These are phyloP conservation scores for Cyprinodon variegatus DNA, from an alignment of 2,113 vertebrate species.

Conservation along the genomic window DNA sequence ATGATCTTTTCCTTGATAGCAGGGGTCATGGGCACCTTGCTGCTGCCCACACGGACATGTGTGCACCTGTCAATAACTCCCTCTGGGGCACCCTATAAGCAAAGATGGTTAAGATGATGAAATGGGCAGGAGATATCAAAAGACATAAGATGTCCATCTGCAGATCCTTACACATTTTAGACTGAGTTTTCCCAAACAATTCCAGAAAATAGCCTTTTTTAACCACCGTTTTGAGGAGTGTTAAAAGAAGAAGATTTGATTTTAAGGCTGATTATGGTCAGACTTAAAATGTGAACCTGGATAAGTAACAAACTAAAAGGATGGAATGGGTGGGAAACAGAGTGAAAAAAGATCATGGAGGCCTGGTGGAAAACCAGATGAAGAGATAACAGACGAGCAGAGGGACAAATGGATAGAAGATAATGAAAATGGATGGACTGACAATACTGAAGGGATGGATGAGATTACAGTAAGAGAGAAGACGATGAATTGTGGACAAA, in stretches of 20 bases:
- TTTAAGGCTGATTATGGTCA: neutral
- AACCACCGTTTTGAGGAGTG: neutral
- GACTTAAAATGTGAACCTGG: neutral
- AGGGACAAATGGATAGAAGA: no score
- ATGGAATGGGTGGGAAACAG: neutral
- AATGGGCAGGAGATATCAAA: neutral
- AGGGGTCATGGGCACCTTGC: slow-evolving; percentile 86
- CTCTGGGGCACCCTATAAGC: slow-evolving; percentile 91
- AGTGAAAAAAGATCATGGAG: neutral
- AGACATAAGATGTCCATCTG: neutral
- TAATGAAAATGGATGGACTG: no score
- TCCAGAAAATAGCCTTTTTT: neutral
- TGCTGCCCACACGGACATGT: slow-evolving; percentile 89
- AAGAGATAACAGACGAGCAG: no score
- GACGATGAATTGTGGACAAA: neutral
- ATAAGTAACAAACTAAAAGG: neutral
- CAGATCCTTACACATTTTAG: neutral
- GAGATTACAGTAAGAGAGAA: no score
- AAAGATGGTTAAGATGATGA: neutral
- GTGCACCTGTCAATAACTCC: slow-evolving; percentile 97
- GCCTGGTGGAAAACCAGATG: no score
- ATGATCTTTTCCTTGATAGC: slow-evolving; percentile 94
- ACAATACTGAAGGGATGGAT: no score
- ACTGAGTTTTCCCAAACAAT: neutral
- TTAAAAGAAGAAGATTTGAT: neutral